Evolutionary conservation across 1,140 invertebrate species (phyloP), one percentile per base, ranked within the genome.

Genomic region (Rhynchophorus ferrugineus): DNA sequence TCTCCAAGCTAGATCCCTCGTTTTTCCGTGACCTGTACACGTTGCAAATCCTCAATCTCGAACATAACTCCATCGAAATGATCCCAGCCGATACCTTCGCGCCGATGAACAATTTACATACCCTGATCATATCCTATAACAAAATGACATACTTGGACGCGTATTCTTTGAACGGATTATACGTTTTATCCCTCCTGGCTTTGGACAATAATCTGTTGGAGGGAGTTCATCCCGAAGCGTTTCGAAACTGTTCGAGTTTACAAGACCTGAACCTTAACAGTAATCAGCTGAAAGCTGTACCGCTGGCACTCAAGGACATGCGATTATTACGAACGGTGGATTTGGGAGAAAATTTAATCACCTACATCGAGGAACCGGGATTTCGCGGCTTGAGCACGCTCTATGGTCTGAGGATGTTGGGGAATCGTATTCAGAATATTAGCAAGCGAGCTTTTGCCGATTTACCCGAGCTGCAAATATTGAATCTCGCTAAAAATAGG

Each of bases 401-500:
- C 1, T 90, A 89, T 65, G 89, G 89, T 0, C 70, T 95, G 22
- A 75, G 89, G 9, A 71, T 95, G 48, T 89, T 91, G 44, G 89
- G 89, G 53, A 95, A 95, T 73, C 84, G 84, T 62, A 74, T 95
- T 52, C 84, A 87, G 66, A 91, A 91, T 64, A 80, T 95, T 38
- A 87, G 82, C 20, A 85, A 86, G 65, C 78, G 82, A 20, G 80
- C 84, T 9, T 91, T 95, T 65, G 73, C 80, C n/a, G 80, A 87
- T 58, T 69, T 93, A 51, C 87, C 88, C 11, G 81, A 81, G 2
- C 71, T 95, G 34, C 87, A 91, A 69, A 89, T 92, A 59, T 74
- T 95, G 38, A 94, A 94, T 75, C 75, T 95, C 55, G 89, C 90
- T 8, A 79, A 86, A 52, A 95, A 95, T 75, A 81, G 79, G 66